Percentiles rank a stretch among this genome's conserved stretches.
phyloP scores from a whole-genome alignment of 2,113 vertebrate species.

The Calyptomena viridis region DNA sequence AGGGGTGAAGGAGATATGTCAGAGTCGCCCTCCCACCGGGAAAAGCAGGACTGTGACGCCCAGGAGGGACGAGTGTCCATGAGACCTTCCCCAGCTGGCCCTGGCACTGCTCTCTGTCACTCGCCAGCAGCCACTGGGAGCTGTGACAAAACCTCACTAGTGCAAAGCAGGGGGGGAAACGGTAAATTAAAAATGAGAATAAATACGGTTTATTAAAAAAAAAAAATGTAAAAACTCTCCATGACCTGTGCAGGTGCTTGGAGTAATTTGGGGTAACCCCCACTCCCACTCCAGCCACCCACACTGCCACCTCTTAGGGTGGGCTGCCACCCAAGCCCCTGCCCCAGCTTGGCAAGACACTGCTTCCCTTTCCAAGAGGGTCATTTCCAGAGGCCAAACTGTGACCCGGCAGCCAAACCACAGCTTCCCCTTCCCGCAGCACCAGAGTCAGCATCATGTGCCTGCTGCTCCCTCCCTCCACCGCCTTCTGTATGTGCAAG shows the following conservation, averaged over 20 bases:
- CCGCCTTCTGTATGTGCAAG: neutral
- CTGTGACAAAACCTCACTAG: neutral
- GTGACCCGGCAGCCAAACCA: neutral
- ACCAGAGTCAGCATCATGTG: conserved; percentile 20
- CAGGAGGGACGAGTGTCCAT: neutral
- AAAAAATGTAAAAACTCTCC: neutral
- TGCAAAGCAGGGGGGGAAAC: neutral
- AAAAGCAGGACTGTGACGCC: neutral
- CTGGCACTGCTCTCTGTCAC: neutral
- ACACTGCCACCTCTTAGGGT: accelerated
- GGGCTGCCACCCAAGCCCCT: neutral
- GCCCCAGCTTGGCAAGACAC: neutral
- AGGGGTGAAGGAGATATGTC: neutral
- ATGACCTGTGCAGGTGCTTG: neutral
- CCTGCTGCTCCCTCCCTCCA: neutral
- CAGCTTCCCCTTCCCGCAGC: conserved; percentile 27
- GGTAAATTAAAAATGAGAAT: neutral
- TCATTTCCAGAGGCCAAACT: neutral
- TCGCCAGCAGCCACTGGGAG: neutral
- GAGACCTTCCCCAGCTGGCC: neutral
- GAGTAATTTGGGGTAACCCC: neutral
- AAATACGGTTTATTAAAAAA: neutral
- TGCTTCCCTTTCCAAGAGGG: neutral
- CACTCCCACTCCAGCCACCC: neutral
- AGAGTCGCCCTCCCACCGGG: neutral